Base-by-base conservation (phyloP, 2,888 invertebrate species). In the Noctua janthe region DNA sequence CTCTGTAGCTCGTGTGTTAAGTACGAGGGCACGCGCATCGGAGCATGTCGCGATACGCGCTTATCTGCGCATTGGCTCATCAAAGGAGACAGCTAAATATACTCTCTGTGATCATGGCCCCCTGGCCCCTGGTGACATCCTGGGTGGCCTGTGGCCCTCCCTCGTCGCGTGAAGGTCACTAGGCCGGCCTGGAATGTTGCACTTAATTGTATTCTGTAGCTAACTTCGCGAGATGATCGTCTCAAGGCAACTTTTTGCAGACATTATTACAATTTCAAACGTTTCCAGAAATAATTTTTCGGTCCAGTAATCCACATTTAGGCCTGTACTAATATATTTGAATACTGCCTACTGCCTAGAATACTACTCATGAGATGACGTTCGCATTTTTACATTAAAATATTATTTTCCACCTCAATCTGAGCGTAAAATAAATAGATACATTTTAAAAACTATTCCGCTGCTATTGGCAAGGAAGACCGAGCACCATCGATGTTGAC, bases 81-180 rank as follows among this genome's bases (percentile, higher is more conserved):
- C 95, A 94, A 94, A 95, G 94, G 93, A 93, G 90, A 86, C 86
- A 81, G 92, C 94, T 95, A 95, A 94, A 94, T 94, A 94, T 94
- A 94, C 91, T 91, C 92, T 91, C 92, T 93, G 92, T 94, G 92
- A 92, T 90, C 92, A 87, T 84, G 86, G 80, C 88, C 89, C 83
- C 82, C 87, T 73, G 80, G 56, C 73, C 89, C 84, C 82, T 86
- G 76, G 85, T 82, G 89, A 85, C 87, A 90, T 89, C 90, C 92
- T 92, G 92, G 92, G 92, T 92, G 92, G 92, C 67, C 67, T n/a
- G 23, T 92, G 15, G 81, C 89, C 89, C 88, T 89, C 87, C 85
- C 86, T 77, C 80, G 76, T 35, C 69, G 80, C 71, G 73, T 90
- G 91, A 92, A 93, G 91, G 93, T 90, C 89, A 90, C 83, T 84